Evolutionary conservation across 2,888 invertebrate genomes (phyloP), one percentile per base, ranked within the genome.

Genomic region (Scaptomyza flava): DNA sequence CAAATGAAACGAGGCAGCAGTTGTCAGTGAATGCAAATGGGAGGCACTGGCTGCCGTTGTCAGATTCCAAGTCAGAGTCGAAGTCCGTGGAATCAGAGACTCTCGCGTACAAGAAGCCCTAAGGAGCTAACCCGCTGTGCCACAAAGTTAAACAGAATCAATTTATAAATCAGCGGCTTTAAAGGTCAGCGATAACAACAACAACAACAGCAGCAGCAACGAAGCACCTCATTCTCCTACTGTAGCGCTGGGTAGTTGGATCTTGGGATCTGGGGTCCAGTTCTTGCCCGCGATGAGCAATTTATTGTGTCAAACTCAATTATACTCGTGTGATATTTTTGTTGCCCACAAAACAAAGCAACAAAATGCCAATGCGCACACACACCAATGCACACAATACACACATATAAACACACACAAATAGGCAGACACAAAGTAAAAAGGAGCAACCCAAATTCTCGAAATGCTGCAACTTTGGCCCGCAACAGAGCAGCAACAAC

Each of bases 241-340:
- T 51, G 54, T 20, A 20, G 9, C 52, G 9, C 52, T 64, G 81
- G 68, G 76, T 38, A 38, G 38, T 38, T 38, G 79, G 27, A 20
- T 20, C 52, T 64, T 79, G 65, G 74, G 79, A 57, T 68, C 63
- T 60, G 69, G 65, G 36, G 38, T 36, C 67, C 61, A 52, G 57
- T 72, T 72, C 60, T 81, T 65, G 72, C 72, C 74, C 74, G 89
- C 90, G 91, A 90, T 91, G 91, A 90, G 90, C 92, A 91, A 91
- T 91, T 91, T 91, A 91, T 91, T 91, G 92, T 91, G 92, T 91
- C 91, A 91, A 91, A 91, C 91, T 91, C 92, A 91, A 91, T 91
- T 91, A 91, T 91, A 90, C 90, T 87, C 89, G 90, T 90, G 90
- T 90, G 90, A 90, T 91, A 90, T 91, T 90, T 84, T 89, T 84